phyloP scores from a whole-genome alignment of 2,888 invertebrate species.

The Caenorhabditis doughertyi region DNA sequence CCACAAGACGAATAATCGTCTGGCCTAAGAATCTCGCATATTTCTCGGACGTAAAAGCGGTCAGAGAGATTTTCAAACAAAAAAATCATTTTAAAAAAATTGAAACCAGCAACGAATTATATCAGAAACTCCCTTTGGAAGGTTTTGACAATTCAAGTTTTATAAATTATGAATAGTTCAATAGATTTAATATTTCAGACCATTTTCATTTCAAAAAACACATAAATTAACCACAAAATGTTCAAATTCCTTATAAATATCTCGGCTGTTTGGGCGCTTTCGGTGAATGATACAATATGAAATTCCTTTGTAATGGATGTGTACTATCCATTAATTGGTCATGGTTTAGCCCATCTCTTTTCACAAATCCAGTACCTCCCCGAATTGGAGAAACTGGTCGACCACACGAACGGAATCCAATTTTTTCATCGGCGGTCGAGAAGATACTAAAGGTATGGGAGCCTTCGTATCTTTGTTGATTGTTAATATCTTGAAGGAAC shows the following conservation, averaged over 20 bases:
- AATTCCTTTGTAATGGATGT: constrained; percentile 78
- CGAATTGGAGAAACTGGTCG: constrained; percentile 77
- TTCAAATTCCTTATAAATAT: neutral
- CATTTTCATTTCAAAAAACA: too few species aligned
- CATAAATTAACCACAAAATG: too few species aligned
- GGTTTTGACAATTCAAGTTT: too few species aligned
- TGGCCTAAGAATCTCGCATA: too few species aligned
- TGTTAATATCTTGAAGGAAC: constrained; percentile 81
- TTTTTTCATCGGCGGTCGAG: constrained; percentile 80
- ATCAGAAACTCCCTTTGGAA: too few species aligned
- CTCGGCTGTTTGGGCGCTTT: constrained; percentile 43
- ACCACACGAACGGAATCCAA: constrained; percentile 76
- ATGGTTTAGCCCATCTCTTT: constrained; percentile 71
- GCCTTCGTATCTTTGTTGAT: constrained; percentile 78
- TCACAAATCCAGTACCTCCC: constrained; percentile 80
- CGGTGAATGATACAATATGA: constrained; percentile 77
- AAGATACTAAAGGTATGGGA: constrained; percentile 79
- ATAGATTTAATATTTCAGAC: too few species aligned
- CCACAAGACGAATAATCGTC: too few species aligned
- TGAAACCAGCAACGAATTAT: too few species aligned
- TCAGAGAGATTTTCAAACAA: too few species aligned
- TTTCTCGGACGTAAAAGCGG: too few species aligned
- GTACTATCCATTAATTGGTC: constrained; percentile 80
- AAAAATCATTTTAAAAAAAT: too few species aligned
- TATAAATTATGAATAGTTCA: neutral